Conservation (phyloP, 2,113 vertebrate genomes). For the Hoplias malabaricus region DNA sequence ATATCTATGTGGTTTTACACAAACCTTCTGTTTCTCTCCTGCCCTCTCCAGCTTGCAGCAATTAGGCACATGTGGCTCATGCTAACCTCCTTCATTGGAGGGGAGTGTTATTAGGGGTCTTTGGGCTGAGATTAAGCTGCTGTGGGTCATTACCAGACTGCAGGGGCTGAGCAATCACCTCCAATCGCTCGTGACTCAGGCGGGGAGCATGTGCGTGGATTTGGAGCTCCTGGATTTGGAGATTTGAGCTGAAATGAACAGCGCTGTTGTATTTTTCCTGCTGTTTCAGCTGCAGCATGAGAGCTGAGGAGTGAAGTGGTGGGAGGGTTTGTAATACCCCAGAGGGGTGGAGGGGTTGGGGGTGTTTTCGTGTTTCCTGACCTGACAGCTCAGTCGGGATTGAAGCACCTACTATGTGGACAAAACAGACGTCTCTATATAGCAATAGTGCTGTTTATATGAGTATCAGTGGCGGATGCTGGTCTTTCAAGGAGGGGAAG, state of each 20-base stretch:
- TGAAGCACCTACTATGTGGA: background rate
- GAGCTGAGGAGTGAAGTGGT: slow-evolving; percentile 11
- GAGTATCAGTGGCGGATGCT: too few relatives aligned
- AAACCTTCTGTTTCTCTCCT: slow-evolving; percentile 52
- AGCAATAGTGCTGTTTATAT: too few relatives aligned
- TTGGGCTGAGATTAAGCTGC: slow-evolving; percentile 41
- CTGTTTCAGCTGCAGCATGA: slow-evolving; percentile 29
- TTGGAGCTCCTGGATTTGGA: slow-evolving; percentile 12
- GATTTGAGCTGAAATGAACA: slow-evolving; percentile 24
- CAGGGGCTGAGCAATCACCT: slow-evolving; percentile 32
- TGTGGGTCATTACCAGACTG: slow-evolving; percentile 46
- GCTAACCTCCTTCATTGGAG: slow-evolving; percentile 45
- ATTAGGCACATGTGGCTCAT: slow-evolving; percentile 55
- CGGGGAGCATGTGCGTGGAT: slow-evolving; percentile 20
- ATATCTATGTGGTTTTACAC: slow-evolving; percentile 40
- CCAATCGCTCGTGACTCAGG: slow-evolving; percentile 38
- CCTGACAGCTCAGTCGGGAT: slow-evolving; percentile 20
- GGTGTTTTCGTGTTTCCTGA: slow-evolving; percentile 27
- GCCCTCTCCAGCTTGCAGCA: slow-evolving; percentile 49
- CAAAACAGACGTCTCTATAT: slow-evolving; percentile 16
- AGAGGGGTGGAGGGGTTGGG: too few relatives aligned
- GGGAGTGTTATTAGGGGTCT: slow-evolving; percentile 39
- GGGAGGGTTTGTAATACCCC: slow-evolving; percentile 12
- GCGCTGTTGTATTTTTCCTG: slow-evolving; percentile 8
- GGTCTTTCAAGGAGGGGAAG: too few relatives aligned